Conservation (phyloP, 37 sponge, comb jelly and placozoan species). For the Agelas oroides region DNA sequence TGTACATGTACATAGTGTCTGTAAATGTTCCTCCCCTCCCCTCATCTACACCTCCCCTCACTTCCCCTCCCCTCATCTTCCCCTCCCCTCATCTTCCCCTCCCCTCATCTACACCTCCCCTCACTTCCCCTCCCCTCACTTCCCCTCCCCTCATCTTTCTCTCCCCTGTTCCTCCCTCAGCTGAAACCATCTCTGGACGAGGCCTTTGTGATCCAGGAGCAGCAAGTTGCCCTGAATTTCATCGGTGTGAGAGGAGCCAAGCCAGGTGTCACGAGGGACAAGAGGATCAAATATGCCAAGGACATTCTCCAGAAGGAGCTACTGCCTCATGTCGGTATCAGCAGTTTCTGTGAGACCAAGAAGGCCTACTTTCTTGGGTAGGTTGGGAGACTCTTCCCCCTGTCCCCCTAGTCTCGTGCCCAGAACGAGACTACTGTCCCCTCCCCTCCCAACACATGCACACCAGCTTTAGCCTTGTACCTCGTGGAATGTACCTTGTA, state of each 20-base stretch:
- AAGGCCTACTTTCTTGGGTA: slow-evolving; percentile 99
- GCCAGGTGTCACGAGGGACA: slow-evolving; percentile 96
- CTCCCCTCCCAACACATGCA: not conserved
- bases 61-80: too few species aligned
- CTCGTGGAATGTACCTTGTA: too few species aligned
- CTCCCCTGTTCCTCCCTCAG: slow-evolving; percentile 15
- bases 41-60: too few species aligned
- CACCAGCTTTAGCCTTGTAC: not conserved
- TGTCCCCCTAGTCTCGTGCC: too few species aligned
- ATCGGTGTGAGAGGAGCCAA: slow-evolving; percentile 97
- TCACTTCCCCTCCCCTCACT: too few species aligned
- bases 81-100: too few species aligned
- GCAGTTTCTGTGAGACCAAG: slow-evolving; percentile 99
- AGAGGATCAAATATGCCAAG: slow-evolving; percentile 97
- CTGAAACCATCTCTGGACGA: slow-evolving; percentile 99
- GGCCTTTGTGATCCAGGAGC: slow-evolving; percentile 99
- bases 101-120: too few species aligned
- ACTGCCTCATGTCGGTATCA: slow-evolving; percentile 99
- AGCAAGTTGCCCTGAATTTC: slow-evolving; percentile 98
- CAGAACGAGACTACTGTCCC: too few species aligned
- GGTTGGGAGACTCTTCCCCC: too few species aligned
- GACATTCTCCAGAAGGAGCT: slow-evolving; percentile 99
- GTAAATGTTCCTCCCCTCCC: too few species aligned
- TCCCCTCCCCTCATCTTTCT: too few species aligned
- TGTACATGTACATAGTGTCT: too few species aligned